These are phyloP conservation scores for Geotria australis DNA, from an alignment of 2,797 vertebrate genomes.

Conservation along the genomic window DNA sequence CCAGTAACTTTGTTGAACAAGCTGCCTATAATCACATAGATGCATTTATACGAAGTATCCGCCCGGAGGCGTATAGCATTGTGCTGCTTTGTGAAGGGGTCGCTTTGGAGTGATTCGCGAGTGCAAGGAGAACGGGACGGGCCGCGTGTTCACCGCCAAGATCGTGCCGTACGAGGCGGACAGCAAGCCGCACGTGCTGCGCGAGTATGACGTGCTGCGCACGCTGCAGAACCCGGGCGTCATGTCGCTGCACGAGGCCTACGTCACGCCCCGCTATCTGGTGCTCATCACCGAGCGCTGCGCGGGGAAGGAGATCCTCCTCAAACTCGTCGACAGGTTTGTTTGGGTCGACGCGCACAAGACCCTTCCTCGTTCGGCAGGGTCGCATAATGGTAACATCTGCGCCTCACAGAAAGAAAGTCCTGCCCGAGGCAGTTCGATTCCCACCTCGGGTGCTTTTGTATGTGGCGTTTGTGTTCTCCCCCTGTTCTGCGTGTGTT, in stretches of 20 bases:
- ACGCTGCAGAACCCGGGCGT: slow-evolving; percentile 60
- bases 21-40: too few relatives aligned
- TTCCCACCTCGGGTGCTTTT: too few relatives aligned
- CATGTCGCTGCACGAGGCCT: slow-evolving; percentile 78
- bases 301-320: slow-evolving; percentile 62
- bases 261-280: slow-evolving; percentile 83
- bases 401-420: too few relatives aligned
- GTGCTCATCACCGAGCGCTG: slow-evolving; percentile 86
- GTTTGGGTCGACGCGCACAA: neutral
- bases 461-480: too few relatives aligned
- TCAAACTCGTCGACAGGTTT: slow-evolving; percentile 73
- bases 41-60: too few relatives aligned
- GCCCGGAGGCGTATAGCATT: too few relatives aligned
- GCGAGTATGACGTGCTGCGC: slow-evolving; percentile 85
- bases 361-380: too few relatives aligned
- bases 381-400: too few relatives aligned
- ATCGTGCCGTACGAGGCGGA: slow-evolving; percentile 66
- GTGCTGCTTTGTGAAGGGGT: slow-evolving; percentile 17
- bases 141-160: slow-evolving; percentile 75
- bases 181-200: slow-evolving; percentile 43
- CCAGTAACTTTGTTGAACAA: too few relatives aligned
- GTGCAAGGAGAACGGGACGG: slow-evolving; percentile 72
- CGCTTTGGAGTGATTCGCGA: slow-evolving; percentile 75
- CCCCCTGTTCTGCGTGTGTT: too few relatives aligned
- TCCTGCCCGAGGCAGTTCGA: too few relatives aligned